Percentiles rank a stretch among this genome's conserved stretches.
phyloP scores from a whole-genome alignment of 1,140 invertebrate genomes.

The Drosophila sechellia region DNA sequence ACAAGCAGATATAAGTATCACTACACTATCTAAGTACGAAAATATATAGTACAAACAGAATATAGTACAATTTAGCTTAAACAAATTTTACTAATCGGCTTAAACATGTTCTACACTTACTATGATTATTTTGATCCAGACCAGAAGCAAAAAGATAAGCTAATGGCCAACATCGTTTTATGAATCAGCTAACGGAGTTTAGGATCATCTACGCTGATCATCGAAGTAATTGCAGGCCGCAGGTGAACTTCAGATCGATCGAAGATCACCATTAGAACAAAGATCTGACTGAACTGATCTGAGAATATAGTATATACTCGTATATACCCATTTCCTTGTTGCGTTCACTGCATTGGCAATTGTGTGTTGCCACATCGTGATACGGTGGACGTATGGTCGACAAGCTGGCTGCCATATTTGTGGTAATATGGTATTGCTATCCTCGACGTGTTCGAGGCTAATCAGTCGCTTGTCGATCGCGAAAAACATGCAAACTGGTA shows the following conservation, averaged over 20 bases:
- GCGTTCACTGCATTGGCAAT: neutral
- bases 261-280: slow-evolving; percentile 6
- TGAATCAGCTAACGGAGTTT: neutral
- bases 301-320: neutral
- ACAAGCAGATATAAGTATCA: neutral
- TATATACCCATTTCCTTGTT: slow-evolving; percentile 10
- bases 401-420: slow-evolving; percentile 20
- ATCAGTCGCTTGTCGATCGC: slow-evolving; percentile 56
- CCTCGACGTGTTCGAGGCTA: slow-evolving; percentile 33
- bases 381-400: neutral
- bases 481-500: slow-evolving; percentile 28
- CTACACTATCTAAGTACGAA: too few species aligned
- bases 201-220: slow-evolving; percentile 2
- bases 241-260: neutral
- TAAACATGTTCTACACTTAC: too few species aligned
- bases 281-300: neutral
- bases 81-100: too few species aligned
- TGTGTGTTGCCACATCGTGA: slow-evolving; percentile 27
- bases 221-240: slow-evolving; percentile 11
- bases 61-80: too few species aligned
- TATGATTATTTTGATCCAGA: too few species aligned
- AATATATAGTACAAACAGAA: too few species aligned
- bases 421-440: too few species aligned
- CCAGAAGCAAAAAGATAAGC: neutral
- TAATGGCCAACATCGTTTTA: slow-evolving; percentile 1